phyloP scores from a whole-genome alignment of 2,113 vertebrate genomes.

The Sphyrna mokarran region DNA sequence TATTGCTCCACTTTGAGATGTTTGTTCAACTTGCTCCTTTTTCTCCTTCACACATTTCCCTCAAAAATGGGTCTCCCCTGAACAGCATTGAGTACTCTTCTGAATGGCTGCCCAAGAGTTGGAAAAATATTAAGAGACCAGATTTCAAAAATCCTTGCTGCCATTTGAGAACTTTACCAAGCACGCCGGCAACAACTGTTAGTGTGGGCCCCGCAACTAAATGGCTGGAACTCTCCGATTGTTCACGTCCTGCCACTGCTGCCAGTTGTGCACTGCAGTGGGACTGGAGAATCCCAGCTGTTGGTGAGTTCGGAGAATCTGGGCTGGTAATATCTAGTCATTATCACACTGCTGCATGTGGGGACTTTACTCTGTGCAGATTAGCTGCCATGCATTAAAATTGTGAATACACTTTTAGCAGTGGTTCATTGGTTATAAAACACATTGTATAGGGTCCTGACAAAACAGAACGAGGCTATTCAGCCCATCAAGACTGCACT shows the following conservation, averaged over 20 bases:
- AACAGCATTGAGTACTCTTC: too few relatives aligned
- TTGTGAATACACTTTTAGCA: not conserved
- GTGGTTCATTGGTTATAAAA: not conserved
- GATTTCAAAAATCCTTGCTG: not conserved
- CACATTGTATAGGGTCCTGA: not conserved
- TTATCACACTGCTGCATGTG: not conserved
- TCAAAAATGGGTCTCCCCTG: not conserved
- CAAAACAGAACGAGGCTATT: too few relatives aligned
- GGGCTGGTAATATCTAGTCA: not conserved
- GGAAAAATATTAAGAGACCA: not conserved
- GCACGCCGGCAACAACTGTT: not conserved
- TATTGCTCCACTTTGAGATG: not conserved
- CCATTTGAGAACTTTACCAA: not conserved
- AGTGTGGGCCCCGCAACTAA: too few relatives aligned
- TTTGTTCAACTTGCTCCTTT: not conserved
- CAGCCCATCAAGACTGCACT: too few relatives aligned
- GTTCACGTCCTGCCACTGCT: too few relatives aligned
- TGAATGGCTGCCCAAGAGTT: too few relatives aligned
- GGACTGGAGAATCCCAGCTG: too few relatives aligned
- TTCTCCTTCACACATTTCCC: not conserved
- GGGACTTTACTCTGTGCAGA: not conserved
- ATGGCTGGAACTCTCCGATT: too few relatives aligned
- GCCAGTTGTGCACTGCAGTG: too few relatives aligned
- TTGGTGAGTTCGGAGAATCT: too few relatives aligned
- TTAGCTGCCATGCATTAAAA: not conserved